These are phyloP conservation scores for Punctoribates punctum DNA, from an alignment of 2,888 invertebrate genomes.

Conservation along the genomic window DNA sequence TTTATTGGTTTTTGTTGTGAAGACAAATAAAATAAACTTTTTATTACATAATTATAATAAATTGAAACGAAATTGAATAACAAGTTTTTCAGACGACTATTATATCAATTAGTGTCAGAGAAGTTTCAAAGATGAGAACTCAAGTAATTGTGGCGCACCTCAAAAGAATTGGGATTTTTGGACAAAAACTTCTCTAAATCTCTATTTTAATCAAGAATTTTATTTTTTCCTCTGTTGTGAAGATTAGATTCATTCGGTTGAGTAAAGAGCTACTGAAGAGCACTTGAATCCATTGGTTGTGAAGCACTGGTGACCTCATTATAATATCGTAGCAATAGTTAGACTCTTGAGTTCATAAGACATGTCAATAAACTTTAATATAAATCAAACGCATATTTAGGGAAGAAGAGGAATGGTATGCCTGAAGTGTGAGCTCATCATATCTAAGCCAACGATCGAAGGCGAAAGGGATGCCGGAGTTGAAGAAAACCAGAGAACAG, in stretches of 20 bases:
- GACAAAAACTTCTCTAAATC: too few relatives aligned
- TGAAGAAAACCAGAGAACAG: too few relatives aligned
- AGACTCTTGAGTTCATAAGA: not conserved
- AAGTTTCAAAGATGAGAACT: not conserved
- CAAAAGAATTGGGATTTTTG: too few relatives aligned
- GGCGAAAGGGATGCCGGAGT: not conserved
- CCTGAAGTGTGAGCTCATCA: not conserved
- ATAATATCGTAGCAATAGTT: not conserved
- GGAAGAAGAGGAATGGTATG: constrained; percentile 5
- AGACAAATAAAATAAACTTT: too few relatives aligned
- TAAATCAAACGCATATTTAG: constrained; percentile 20
- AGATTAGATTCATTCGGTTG: too few relatives aligned
- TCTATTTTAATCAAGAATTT: too few relatives aligned
- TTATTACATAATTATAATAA: too few relatives aligned
- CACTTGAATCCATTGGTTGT: not conserved
- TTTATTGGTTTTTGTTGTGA: too few relatives aligned
- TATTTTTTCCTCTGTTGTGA: too few relatives aligned
- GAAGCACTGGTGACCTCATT: constrained; percentile 18
- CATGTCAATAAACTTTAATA: constrained; percentile 38
- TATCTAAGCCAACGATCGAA: not conserved
- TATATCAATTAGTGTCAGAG: not conserved
- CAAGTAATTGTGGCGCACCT: too few relatives aligned
- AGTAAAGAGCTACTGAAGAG: too few relatives aligned
- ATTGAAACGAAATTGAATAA: too few relatives aligned
- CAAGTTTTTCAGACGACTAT: not conserved